Base-by-base conservation (phyloP, 2,888 invertebrate genomes). In the Matsumyia berberina region DNA sequence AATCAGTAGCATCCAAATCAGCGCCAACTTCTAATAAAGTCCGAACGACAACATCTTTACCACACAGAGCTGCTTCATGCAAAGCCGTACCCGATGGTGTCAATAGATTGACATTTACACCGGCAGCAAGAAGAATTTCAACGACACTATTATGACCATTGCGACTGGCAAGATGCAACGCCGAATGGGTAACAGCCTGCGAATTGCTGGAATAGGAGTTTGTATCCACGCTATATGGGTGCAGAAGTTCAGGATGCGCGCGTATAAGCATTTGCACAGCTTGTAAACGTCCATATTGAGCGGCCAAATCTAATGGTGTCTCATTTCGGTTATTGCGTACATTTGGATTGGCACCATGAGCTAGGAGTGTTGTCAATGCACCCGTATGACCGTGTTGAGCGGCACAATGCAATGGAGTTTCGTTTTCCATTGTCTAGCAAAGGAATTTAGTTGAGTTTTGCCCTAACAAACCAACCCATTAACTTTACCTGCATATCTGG, bases 1-100 rank as follows among this genome's bases (percentile, higher is more conserved):
- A 93, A 90, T 99, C 97, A 24, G 95, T 94, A 51, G 96, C 95
- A 82, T 94, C 94, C 46, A 97, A 93, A 90, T 98, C 96, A 17
- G 96, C 96, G 0, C 97, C 97, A 87, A 95, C 94, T 85, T 96
- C 95, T 12, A 98, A 92, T 37, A 98, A 93, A 0, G 96, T 94
- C 67, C 95, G 93, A 19, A 97, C 97, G 15, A 98, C 97, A 77
- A 96, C 96, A 87, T 96, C 95, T 91, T 98, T 97, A 15, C 98
- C 98, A 91, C 96, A 97, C 24, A 97, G 94, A 0, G 97, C 97
- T 0, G 98, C 98, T 90, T 98, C 98, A 92, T 98, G 98, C 83
- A 99, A 93, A 0, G 98, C 97, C 5, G 97, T 97, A 0, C 98
- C 98, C 35, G 95, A 94, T 79, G 95, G 94, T 11, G 98, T 97